phyloP scores from a whole-genome alignment of 2,797 vertebrate species.

The Buphagus erythrorhynchus region DNA sequence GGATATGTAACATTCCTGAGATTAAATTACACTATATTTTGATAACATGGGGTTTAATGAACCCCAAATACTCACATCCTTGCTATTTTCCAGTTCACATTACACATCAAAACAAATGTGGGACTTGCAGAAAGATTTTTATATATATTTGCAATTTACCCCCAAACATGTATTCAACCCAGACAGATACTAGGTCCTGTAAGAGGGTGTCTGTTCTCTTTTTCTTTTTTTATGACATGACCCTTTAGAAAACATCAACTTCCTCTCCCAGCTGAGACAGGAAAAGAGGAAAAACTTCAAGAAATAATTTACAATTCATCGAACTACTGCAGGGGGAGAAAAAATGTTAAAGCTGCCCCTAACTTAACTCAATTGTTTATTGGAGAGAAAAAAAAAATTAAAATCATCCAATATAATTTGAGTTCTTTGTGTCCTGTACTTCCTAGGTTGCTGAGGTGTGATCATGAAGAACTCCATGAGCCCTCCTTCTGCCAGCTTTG shows the following conservation, averaged over 20 bases:
- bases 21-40: background rate
- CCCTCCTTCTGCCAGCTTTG: background rate
- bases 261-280: background rate
- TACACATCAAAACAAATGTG: background rate
- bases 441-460: background rate
- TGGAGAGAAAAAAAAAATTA: background rate
- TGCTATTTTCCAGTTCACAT: background rate
- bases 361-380: background rate
- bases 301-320: background rate
- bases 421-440: background rate
- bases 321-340: accelerated
- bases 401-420: background rate
- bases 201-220: background rate
- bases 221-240: background rate
- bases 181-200: background rate
- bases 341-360: background rate
- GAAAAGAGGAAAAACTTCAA: background rate
- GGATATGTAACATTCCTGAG: background rate
- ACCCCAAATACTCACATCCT: background rate
- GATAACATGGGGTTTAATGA: background rate
- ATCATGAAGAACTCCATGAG: background rate
- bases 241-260: background rate
- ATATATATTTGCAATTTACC: background rate
- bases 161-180: background rate
- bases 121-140: background rate